Base-by-base conservation (phyloP, 53 echinoderm and acorn worm genomes). In the Zoroaster sp. region DNA sequence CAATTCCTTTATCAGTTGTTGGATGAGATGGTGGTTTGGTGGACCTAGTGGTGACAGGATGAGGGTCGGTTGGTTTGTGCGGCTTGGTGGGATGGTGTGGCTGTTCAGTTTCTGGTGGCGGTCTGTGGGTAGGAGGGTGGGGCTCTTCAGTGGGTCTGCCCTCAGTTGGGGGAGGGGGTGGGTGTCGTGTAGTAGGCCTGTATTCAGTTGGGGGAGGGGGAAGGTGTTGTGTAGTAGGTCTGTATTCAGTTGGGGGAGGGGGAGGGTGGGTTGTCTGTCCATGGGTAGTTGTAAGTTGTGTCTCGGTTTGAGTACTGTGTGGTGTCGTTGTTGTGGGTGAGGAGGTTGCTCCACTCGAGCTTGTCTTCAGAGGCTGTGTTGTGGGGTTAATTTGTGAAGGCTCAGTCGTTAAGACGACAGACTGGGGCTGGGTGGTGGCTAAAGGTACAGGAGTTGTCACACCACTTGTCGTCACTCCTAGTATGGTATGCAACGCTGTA, bases 51-150 rank as follows among this genome's bases (percentile, higher is more conserved):
- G 74, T 41, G 20, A 41, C 6, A 40, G 39, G 23, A 35, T 4
- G 85, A 36, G 71, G 72, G 12, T 47, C 21, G 52, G 71, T 85
- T 20, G 72, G 71, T 35, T 71, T 85, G 28, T 85, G 36, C 4
- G 85, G 39, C 17, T 85, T 85, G 70, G 46, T 71, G 0, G 83
- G 83, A 12, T 45, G 83, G 17, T 35, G 32, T 1, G 85, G 83
- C 32, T 69, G 44, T 45, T 83, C 49, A 10, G 83, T 85, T 34
- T 69, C 47, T 4, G 25, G 14, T 17, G 83, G 71, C 5, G 85
- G 81, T 67, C 36, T 41, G 25, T 42, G 10, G 66, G 81, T 66
- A 55, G 65, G 55, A 30, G 37, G 65, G 39, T n/a, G 69, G 37
- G 69, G 85, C 25, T 44, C 85, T 4, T 35, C 85, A 35, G 85